Conservation (phyloP, 2,113 vertebrate species). For the Diphyllodes magnificus region DNA sequence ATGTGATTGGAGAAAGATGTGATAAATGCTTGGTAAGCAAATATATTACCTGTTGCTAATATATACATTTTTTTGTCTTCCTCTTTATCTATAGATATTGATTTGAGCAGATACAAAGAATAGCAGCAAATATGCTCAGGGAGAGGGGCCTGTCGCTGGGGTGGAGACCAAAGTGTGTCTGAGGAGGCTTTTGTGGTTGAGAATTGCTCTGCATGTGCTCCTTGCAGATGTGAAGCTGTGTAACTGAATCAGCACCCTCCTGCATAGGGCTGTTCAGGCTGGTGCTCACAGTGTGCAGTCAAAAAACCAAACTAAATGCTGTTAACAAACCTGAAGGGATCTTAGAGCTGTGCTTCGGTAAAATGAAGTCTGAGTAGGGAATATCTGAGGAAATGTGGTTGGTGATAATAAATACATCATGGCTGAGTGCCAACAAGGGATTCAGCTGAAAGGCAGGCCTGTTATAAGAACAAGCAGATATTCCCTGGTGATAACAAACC, state of each 20-base stretch:
- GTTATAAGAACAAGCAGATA: not conserved
- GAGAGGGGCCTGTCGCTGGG: not conserved
- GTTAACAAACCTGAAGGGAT: not conserved
- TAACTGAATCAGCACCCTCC: not conserved
- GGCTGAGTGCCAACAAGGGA: not conserved
- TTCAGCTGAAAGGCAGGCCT: not conserved
- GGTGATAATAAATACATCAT: not conserved
- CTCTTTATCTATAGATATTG: not conserved
- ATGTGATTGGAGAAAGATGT: conserved; percentile 80
- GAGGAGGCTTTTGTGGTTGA: not conserved
- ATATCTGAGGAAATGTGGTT: not conserved
- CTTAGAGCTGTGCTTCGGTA: not conserved
- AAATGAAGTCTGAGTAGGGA: not conserved
- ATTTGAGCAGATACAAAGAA: not conserved
- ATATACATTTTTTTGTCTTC: not conserved
- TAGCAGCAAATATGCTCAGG: not conserved
- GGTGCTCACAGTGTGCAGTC: not conserved
- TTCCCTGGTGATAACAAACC: not conserved
- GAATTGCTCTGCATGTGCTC: not conserved
- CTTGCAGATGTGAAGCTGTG: not conserved
- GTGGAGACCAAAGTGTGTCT: not conserved
- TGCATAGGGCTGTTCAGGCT: not conserved
- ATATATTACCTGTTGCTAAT: not conserved
- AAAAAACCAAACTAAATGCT: accelerated
- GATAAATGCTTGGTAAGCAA: conserved; percentile 83